Percentiles rank a stretch among this genome's conserved stretches.
Evolutionary conservation across 64 coral and sea anemone genomes (phyloP).

Genomic region (Actinia tenebrosa): DNA sequence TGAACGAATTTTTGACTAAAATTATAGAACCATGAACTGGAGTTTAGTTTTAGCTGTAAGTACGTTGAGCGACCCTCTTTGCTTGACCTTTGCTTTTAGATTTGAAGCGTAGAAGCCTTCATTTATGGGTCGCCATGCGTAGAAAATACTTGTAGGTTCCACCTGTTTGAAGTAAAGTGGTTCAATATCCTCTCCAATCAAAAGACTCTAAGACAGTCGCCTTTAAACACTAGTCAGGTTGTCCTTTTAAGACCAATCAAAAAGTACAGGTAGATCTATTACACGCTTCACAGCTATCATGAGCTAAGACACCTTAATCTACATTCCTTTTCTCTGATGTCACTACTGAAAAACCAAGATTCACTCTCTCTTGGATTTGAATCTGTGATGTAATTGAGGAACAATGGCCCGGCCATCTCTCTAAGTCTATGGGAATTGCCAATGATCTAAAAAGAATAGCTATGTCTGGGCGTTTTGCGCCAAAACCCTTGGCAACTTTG

Average conservation of each 20-base stretch:
- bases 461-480: conserved; percentile 95
- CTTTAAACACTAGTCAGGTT: background rate
- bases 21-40: background rate
- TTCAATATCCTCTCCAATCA: background rate
- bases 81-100: background rate
- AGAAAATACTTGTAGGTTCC: background rate
- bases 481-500: conserved; percentile 56
- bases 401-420: conserved; percentile 65
- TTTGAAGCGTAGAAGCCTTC: background rate
- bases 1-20: background rate
- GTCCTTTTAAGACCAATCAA: conserved; percentile 63
- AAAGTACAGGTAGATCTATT: conserved; percentile 37
- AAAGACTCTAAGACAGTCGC: background rate
- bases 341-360: conserved; percentile 23
- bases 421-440: conserved; percentile 45
- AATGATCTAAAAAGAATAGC: conserved; percentile 81
- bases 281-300: conserved; percentile 54
- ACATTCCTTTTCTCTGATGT: conserved; percentile 81
- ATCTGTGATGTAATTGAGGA: conserved; percentile 92
- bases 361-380: background rate
- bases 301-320: conserved; percentile 68
- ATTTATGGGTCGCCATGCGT: background rate
- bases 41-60: background rate
- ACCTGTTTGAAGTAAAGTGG: background rate
- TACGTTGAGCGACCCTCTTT: background rate